Evolutionary conservation across 2,113 vertebrate genomes (phyloP), one percentile per base, ranked within the genome.

Genomic region (Mormyrus lacerda): DNA sequence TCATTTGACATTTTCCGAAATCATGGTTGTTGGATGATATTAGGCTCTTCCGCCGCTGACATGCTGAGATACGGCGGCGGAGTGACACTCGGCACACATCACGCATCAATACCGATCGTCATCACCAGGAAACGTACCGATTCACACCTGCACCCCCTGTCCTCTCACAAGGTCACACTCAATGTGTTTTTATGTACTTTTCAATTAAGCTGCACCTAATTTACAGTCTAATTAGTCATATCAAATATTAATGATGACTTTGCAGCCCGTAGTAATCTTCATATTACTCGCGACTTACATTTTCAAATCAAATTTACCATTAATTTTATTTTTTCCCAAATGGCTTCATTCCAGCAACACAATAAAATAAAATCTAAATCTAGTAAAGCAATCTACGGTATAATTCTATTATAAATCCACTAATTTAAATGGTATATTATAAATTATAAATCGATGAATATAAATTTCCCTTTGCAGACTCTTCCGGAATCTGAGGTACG

Each of bases 171-270:
- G 85, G 89, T 90, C 90, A 88, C 76, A 27, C 48, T 94, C 90
- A n/a, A 91, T 93, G 90, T 85, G 86, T 89, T 91, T 89, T 90
- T 91, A 90, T 91, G 90, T 55, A 85, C 84, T 92, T 84, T 91
- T 90, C 87, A 48, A 90, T 91, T 92, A 58, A 19, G 91, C 89
- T 88, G 44, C 48, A 61, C 88, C 87, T 89, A 90, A 92, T 93
- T 92, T 92, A 91, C 79, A 87, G 84, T 88, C 76, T 92, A 93
- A 92, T 93, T 93, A 93, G 87, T 85, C 76, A 91, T 42, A 91
- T 93, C 42, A 93, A 94, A 92, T 92, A 93, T 93, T 93, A 91
- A 94, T 90, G 90, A 86, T 53, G 31, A 61, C 89, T 90, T 87
- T 87, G 42, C 76, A 89, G 85, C 76, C 87, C 79, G 83, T 83